Evolutionary conservation across 2,113 vertebrate genomes (phyloP).

Genomic region (Aspiorhynchus laticeps): DNA sequence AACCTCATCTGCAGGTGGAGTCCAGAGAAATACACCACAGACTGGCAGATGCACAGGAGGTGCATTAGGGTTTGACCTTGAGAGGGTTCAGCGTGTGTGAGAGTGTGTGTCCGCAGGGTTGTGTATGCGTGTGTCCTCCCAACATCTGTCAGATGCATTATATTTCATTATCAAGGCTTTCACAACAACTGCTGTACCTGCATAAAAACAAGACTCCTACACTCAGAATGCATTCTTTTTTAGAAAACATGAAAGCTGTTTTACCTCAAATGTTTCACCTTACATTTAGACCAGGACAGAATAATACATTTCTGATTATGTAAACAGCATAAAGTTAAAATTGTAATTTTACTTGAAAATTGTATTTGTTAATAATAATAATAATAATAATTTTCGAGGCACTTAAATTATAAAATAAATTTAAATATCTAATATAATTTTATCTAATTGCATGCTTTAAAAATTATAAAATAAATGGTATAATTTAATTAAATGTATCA

Average conservation of each 20-base stretch:
- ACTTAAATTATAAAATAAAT: neutral
- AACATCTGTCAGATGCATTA: constrained; percentile 39
- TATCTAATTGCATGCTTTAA: neutral
- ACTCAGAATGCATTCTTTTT: neutral
- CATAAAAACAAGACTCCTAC: neutral
- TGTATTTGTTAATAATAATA: neutral
- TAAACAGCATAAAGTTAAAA: neutral
- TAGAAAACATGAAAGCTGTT: constrained; percentile 20
- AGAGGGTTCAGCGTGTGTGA: constrained; percentile 15
- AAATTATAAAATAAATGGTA: too few species aligned
- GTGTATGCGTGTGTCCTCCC: neutral
- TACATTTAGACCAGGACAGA: neutral
- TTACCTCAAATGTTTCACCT: neutral
- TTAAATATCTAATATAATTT: neutral
- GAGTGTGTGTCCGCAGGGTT: constrained; percentile 7
- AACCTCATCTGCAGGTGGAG: constrained; percentile 18
- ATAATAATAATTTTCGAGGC: neutral
- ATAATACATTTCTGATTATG: constrained; percentile 35
- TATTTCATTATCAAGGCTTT: constrained; percentile 27
- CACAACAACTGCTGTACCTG: constrained; percentile 14
- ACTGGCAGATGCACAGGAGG: constrained; percentile 29
- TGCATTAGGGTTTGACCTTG: constrained; percentile 29
- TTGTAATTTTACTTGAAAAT: neutral
- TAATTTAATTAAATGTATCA: neutral
- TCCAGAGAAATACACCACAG: neutral